Percentiles rank a stretch among this genome's conserved stretches.
Evolutionary conservation across 2,113 vertebrate genomes (phyloP).

Genomic region (Embiotoca jacksoni): DNA sequence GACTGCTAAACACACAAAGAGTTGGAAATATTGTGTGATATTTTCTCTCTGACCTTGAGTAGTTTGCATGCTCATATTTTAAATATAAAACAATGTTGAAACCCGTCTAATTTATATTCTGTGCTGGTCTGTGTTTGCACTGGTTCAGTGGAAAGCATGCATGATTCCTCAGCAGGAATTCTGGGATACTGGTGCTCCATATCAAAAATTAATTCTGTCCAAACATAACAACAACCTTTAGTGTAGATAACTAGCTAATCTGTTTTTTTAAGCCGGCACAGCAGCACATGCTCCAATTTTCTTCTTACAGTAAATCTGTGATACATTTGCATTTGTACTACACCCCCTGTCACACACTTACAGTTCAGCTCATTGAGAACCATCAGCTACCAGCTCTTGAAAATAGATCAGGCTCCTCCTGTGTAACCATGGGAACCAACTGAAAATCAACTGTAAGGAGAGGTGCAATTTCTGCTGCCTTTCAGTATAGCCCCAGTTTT

Average conservation of each 20-base stretch:
- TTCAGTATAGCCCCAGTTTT: constrained; percentile 38
- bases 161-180: constrained; percentile 31
- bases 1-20: constrained; percentile 1
- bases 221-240: constrained; percentile 34
- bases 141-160: not conserved
- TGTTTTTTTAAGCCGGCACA: constrained; percentile 35
- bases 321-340: constrained; percentile 69
- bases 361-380: constrained; percentile 67
- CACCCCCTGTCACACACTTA: constrained; percentile 49
- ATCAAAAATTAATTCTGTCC: constrained; percentile 38
- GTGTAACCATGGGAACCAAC: constrained; percentile 80
- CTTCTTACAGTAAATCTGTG: constrained; percentile 40
- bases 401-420: constrained; percentile 75
- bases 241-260: constrained; percentile 58
- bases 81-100: not conserved
- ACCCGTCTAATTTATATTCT: constrained; percentile 6
- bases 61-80: not conserved
- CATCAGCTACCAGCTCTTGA: constrained; percentile 71
- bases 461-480: constrained; percentile 44
- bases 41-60: constrained; percentile 47
- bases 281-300: constrained; percentile 50
- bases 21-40: constrained; percentile 3
- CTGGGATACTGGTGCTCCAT: constrained; percentile 7
- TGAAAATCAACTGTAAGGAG: constrained; percentile 61
- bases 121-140: not conserved